phyloP scores from a whole-genome alignment of 2,113 vertebrate genomes.

The Irena cyanogastra region DNA sequence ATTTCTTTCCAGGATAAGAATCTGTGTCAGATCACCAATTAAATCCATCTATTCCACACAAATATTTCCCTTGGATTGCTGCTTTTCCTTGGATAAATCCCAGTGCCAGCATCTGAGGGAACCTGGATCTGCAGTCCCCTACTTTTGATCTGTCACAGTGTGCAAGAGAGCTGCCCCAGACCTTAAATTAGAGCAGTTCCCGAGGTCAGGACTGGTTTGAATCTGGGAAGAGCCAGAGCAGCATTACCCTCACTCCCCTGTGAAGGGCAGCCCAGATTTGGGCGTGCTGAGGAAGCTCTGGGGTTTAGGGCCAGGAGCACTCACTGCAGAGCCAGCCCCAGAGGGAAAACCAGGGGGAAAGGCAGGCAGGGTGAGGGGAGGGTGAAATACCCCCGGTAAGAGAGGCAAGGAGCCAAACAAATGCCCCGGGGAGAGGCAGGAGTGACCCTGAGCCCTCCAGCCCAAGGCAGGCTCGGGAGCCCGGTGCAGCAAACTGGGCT shows the following conservation, averaged over 20 bases:
- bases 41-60: background rate
- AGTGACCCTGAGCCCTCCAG: background rate
- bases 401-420: background rate
- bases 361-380: background rate
- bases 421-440: background rate
- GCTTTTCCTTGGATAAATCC: background rate
- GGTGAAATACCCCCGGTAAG: fast-evolving
- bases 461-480: fast-evolving
- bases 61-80: background rate
- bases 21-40: background rate
- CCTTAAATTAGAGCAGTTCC: background rate
- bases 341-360: background rate
- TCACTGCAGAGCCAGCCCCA: background rate
- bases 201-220: background rate
- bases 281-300: background rate
- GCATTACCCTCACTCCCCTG: background rate
- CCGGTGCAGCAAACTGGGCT: too few species aligned
- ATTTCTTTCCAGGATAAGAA: background rate
- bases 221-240: background rate
- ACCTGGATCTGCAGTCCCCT: background rate
- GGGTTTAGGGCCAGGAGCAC: background rate
- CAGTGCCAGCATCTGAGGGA: background rate
- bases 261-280: constrained; percentile 1
- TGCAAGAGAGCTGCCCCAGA: background rate
- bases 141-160: background rate